Base-by-base conservation (phyloP, 2,797 vertebrate species). In the Euphonia xanthogaster region DNA sequence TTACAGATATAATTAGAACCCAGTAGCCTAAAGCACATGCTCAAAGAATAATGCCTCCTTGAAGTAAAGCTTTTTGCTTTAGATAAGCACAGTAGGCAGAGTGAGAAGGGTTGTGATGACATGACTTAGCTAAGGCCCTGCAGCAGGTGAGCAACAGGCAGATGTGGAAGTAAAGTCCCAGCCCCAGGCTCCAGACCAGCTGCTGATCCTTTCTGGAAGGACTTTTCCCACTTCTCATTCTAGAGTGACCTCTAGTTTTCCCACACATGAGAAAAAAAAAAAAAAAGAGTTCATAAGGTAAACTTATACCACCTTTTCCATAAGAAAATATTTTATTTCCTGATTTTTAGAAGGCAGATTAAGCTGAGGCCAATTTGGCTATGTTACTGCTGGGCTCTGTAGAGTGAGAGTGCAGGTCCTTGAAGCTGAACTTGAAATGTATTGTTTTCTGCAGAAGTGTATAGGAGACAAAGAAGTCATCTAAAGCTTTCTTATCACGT, bases 231-330 rank as follows among this genome's bases (percentile, higher is more conserved):
- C 42, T 71, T 60, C 39, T 65, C 18, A 37, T 83, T 28, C 30
- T 72, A 21, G 57, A 40, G 8, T 63, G n/a, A 67, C 35, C 24
- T 85, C 60, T 61, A 33, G 30, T 74, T 85, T 89, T 80, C 35
- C 35, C 48, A 33, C 14, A 16, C 5, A 7, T n/a, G 9, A 25
- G 35, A 55, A 61, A 54, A 58, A 58, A 63, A 57, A 61, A 72
- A 58, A 63, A n/a, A 48, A 55, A 10, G 5, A 27, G 18, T 44
- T 72, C 2, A 6, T 35, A 13, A 45, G 23, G 22, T 81, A 47
- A 60, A 72, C 31, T 25, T 7, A 24, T 45, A 23, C 22, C 13
- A 12, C 20, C 0, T 2, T 80, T 80, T 65, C 16, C 0, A 0
- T 65, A 45, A 48, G 11, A 8, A 58, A 39, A 4, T 39, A 4